Evolutionary conservation across 2,888 invertebrate genomes (phyloP).

Genomic region (Nephrotoma guestfalica): DNA sequence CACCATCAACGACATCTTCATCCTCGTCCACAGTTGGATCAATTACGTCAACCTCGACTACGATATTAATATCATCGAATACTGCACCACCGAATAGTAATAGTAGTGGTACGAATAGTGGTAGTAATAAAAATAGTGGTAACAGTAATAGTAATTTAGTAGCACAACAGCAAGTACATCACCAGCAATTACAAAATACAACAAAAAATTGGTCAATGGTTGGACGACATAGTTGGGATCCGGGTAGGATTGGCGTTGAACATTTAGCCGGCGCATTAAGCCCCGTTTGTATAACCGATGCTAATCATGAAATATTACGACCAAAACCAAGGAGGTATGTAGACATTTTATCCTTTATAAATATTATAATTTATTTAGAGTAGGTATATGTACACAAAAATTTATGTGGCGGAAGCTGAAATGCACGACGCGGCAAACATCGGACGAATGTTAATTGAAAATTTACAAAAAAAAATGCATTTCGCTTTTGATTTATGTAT

Average conservation of each 20-base stretch:
- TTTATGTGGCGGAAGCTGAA: neutral
- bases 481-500: neutral
- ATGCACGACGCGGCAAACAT: neutral
- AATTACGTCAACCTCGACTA: neutral
- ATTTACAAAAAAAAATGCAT: neutral
- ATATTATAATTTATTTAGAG: neutral
- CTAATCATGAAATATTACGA: constrained; percentile 70
- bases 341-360: neutral
- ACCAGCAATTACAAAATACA: neutral
- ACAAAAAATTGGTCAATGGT: constrained; percentile 18
- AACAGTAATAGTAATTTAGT: neutral
- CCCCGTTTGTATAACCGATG: constrained; percentile 51
- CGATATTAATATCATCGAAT: neutral
- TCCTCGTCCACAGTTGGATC: neutral
- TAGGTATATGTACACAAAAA: neutral
- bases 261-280: constrained; percentile 46
- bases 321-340: constrained; percentile 71
- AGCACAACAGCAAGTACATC: neutral
- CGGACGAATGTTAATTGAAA: neutral
- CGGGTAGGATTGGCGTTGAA: constrained; percentile 37
- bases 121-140: neutral
- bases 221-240: constrained; percentile 31
- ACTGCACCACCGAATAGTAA: neutral
- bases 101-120: neutral
- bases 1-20: neutral